Conservation (phyloP, 1,140 invertebrate genomes). For the Bombyx mori region DNA sequence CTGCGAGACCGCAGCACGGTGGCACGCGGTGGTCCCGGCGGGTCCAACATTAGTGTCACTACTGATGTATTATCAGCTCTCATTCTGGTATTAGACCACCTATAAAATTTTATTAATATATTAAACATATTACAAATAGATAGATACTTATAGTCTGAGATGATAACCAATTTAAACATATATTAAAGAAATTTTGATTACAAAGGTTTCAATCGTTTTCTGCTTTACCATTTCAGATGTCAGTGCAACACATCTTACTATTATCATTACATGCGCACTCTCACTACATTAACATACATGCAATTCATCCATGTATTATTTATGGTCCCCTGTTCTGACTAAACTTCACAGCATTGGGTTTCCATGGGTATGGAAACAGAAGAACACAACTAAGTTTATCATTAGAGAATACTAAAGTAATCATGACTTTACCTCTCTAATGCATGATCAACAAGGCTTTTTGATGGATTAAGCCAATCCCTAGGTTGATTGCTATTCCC, state of each 20-base stretch:
- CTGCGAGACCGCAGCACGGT: conserved; percentile 72
- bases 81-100: conserved; percentile 84
- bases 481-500: conserved; percentile 68
- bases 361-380: too few relatives aligned
- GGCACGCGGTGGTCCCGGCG: conserved; percentile 84
- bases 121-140: neutral
- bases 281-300: too few relatives aligned
- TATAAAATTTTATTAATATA: conserved; percentile 26
- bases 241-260: too few relatives aligned
- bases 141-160: too few relatives aligned
- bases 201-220: neutral
- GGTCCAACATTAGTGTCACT: conserved; percentile 93
- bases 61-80: conserved; percentile 96
- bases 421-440: conserved; percentile 72
- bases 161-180: neutral
- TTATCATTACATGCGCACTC: too few relatives aligned
- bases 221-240: too few relatives aligned
- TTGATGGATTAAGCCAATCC: conserved; percentile 91
- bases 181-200: neutral
- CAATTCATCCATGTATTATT: too few relatives aligned
- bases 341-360: too few relatives aligned
- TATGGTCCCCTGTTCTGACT: too few relatives aligned
- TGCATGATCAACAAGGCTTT: conserved; percentile 89
- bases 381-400: too few relatives aligned
- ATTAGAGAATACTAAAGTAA: neutral